Evolutionary conservation across 1,140 invertebrate species (phyloP), one percentile per base, ranked within the genome.

Genomic region (Cydia splendana): DNA sequence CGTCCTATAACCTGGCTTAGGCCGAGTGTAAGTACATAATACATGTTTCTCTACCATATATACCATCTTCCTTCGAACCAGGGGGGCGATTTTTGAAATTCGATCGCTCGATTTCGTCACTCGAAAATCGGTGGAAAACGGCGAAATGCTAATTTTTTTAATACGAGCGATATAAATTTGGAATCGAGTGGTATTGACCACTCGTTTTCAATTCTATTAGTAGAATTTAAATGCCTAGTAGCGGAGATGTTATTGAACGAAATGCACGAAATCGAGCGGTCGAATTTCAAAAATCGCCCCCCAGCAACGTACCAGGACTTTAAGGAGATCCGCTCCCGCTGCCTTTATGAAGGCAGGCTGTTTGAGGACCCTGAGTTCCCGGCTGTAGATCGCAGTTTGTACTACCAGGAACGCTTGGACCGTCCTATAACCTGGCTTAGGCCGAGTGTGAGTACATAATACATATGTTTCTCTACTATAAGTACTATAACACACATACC

Each of bases 311-410:
- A 92, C 77, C 91, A 93, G 65, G 91, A 91, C 78, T 93, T 91
- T 82, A 92, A 91, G 75, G 89, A 92, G 2, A 93, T 92, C 62
- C 93, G 96, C 6, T 95, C 96, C 74, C 92, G 96, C 77, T 97
- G 96, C 87, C 83, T 98, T 2, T 86, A 93, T 12, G 94, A 94
- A 7, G 97, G 97, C 1, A 93, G 93, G 0, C 93, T 98, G 3
- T 98, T 98, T 84, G 98, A 98, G 85, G 98, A 99, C 93, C 96
- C 96, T 0, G 96, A 98, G 86, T 98, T 99, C 90, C 96, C 96
- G 0, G 96, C 97, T 0, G 92, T 93, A 7, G 96, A 98, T 88
- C 94, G 95, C 34, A 97, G 97, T 6, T 92, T 98, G 18, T 98
- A 96, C 93, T 98, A 95, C 89, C 97, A 97, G 71, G 95, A 95